Percentiles rank a stretch among this genome's conserved stretches.
Evolutionary conservation across 2,888 invertebrate genomes (phyloP).

Genomic region (Panopea generosa): DNA sequence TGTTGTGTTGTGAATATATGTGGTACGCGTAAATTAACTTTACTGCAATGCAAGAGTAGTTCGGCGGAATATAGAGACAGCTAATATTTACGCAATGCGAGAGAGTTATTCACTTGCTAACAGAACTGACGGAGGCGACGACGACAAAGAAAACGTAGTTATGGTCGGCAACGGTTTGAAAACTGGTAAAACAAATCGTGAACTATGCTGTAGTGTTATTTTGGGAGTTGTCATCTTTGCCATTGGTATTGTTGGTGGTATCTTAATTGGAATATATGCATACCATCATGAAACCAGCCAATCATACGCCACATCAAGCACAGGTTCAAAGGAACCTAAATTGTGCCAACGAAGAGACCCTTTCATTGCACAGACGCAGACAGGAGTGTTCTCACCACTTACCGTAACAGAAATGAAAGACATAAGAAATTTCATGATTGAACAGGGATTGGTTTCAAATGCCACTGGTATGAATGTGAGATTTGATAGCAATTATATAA

Average conservation of each 20-base stretch:
- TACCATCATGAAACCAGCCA: not conserved
- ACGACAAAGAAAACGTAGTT: too few species aligned
- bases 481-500: constrained; percentile 26
- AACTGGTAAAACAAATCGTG: too few species aligned
- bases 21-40: too few species aligned
- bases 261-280: not conserved
- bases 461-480: not conserved
- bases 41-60: too few species aligned
- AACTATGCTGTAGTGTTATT: too few species aligned
- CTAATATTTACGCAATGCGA: too few species aligned
- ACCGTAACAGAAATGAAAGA: constrained; percentile 39
- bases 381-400: constrained; percentile 33
- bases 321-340: not conserved
- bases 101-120: too few species aligned
- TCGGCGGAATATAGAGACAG: too few species aligned
- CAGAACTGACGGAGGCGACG: too few species aligned
- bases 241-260: not conserved
- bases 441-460: not conserved
- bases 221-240: not conserved
- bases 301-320: not conserved
- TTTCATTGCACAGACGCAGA: not conserved
- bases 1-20: too few species aligned
- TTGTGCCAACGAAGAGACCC: not conserved
- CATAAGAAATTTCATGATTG: not conserved
- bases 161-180: too few species aligned